Base-by-base conservation (phyloP, 2,797 vertebrate genomes). In the Neosilurus hyrtlii region DNA sequence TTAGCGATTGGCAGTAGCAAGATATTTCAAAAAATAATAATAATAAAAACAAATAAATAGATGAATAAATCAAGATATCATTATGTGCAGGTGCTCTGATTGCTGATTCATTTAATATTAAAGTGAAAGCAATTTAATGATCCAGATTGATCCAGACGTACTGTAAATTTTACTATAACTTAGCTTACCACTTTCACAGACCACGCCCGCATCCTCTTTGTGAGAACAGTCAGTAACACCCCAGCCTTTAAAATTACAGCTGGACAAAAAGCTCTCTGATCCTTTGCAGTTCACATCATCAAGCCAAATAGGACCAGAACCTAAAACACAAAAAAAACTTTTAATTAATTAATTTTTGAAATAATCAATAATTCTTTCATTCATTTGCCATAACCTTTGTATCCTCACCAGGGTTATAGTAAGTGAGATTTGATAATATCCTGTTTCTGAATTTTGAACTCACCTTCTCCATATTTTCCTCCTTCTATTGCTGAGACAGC, bases 221-320 rank as follows among this genome's bases (percentile, higher is more conserved):
- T 95, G 94, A 16, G 83, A 82, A 85, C 94, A 95, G 90, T 95
- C 94, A 18, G 84, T 91, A 15, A 89, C 2, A 49, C 89, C 93
- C 94, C 94, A 95, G 71, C 75, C 84, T 88, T 87, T 90, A 59
- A 93, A 92, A 5, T 0, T 15, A 84, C 94, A 95, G 0, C 78
- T 76, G 12, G 88, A 82, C 70, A 95, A 90, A 57, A 84, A 80
- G 0, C 49, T 89, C 87, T 95, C 94, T 6, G 89, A 90, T 65
- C 94, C 94, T 30, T 86, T 81, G 84, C 94, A 95, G 0, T n/a
- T 65, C 7, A 94, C 9, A 0, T 94, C 92, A 89, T 95, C 93
- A 26, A 94, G 85, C 94, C 93, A 94, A 85, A 95, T 91, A 0
- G 81, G 89, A 76, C 92, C 92, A 83, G 90, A 57, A 0, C 86